Evolutionary conservation across 2,888 invertebrate genomes (phyloP), one percentile per base, ranked within the genome.

Genomic region (Octodonta nipae): DNA sequence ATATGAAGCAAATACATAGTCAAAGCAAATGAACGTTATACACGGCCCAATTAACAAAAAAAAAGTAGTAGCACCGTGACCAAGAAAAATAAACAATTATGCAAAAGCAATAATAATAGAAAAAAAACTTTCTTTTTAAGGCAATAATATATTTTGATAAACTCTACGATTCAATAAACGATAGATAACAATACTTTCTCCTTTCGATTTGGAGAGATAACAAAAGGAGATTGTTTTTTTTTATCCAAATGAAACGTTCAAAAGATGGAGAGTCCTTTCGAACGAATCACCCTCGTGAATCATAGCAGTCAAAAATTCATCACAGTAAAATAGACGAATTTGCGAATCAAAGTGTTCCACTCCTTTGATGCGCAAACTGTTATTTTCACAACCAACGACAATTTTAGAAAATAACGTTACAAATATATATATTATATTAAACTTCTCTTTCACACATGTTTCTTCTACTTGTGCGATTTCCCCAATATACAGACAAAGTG

Each of bases 401-500:
- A 41, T 50, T 42, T 22, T 51, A 53, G 47, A 49, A 54, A 55
- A 52, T 45, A 57, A 56, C 50, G 50, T 51, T 57, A 30, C 13
- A 12, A 14, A 20, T 14, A 11, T 26, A 26, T 26, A 26, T 26
- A 26, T 26, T 11, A 11, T 26, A 42, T 42, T 44, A 45, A 45
- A 45, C 34, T 43, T 43, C 30, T 43, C 30, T 35, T 34, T 26
- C 30, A 26, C 34, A 33, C 22, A 36, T 26, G 16, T 33, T 33
- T 27, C 13, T 13, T 43, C 29, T 33, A 30, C 32, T 44, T 56
- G 55, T 56, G 55, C 54, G 53, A 28, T 43, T 47, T 56, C 55
- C 58, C 57, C 58, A 58, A 61, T 60, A 59, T 60, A 58, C 58
- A 60, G 53, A 58, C 54, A 57, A 49, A 48, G 26, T 30, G 30